A percentile compares a stretch with the other conserved stretches of the same genome.
phyloP scores from a whole-genome alignment of 1,140 invertebrate genomes.

The Caenorhabditis latens region DNA sequence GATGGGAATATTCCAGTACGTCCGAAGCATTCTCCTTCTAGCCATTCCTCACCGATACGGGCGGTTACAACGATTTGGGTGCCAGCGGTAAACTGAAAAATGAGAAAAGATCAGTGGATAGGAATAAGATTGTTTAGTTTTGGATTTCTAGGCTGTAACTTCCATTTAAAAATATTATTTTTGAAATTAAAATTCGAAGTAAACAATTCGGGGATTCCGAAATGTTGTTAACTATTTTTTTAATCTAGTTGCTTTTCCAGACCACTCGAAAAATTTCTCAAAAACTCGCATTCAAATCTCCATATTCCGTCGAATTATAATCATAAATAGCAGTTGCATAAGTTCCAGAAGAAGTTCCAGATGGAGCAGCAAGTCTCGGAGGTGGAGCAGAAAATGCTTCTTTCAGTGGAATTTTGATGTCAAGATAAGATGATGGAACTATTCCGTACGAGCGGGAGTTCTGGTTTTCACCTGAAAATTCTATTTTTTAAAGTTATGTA shows the following conservation, averaged over 20 bases:
- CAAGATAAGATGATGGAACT: slow-evolving; percentile 44
- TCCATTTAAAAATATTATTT: neutral
- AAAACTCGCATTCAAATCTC: slow-evolving; percentile 58
- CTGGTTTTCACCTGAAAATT: slow-evolving; percentile 52
- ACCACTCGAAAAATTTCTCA: neutral
- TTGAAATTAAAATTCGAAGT: neutral
- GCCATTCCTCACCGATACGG: slow-evolving; percentile 55
- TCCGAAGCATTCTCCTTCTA: slow-evolving; percentile 42
- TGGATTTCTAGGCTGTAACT: neutral
- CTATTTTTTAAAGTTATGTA: neutral
- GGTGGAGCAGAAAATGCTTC: slow-evolving; percentile 33
- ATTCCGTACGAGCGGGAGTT: slow-evolving; percentile 31
- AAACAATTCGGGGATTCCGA: no score
- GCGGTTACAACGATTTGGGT: slow-evolving; percentile 35
- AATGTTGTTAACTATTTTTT: no score
- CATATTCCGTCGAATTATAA: slow-evolving; percentile 50
- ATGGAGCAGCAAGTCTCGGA: neutral
- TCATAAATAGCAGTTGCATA: slow-evolving; percentile 55
- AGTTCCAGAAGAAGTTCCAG: neutral
- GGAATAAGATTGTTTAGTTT: neutral
- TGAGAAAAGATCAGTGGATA: no score
- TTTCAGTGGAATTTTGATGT: slow-evolving; percentile 57
- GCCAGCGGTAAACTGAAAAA: slow-evolving; percentile 50
- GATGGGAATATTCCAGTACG: slow-evolving; percentile 51
- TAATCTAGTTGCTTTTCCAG: no score